These are phyloP conservation scores for Sprattus sprattus DNA, from an alignment of 2,113 vertebrate genomes.

Conservation along the genomic window DNA sequence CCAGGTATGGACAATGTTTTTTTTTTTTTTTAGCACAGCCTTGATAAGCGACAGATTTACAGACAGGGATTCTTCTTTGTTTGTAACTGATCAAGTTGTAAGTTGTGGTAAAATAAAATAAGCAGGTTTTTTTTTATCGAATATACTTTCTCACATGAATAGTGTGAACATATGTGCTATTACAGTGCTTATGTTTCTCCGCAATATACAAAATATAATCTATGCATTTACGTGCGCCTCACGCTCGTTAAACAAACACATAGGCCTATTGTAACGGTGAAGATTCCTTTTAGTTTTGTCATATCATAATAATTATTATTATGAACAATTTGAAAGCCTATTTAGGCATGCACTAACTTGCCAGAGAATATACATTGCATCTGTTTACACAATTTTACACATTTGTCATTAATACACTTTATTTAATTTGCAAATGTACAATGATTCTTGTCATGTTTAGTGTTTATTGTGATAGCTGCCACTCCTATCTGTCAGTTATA, in stretches of 20 bases:
- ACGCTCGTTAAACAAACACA: too few species aligned
- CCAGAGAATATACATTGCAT: constrained; percentile 11
- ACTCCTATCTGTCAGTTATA: constrained; percentile 25
- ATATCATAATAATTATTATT: background rate
- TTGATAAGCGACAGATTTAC: background rate
- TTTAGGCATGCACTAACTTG: background rate
- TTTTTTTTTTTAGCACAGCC: background rate
- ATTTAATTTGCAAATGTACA: background rate
- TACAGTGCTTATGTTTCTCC: background rate
- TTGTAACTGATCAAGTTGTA: background rate
- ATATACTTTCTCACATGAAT: background rate
- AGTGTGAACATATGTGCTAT: background rate
- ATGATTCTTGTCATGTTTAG: background rate
- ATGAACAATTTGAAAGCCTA: background rate
- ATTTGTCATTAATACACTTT: too few species aligned
- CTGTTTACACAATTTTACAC: background rate
- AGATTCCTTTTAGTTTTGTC: too few species aligned
- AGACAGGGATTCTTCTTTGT: background rate
- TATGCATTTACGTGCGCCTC: too few species aligned
- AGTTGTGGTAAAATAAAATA: background rate
- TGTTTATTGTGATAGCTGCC: background rate
- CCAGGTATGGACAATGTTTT: constrained; percentile 70
- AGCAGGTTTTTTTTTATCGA: background rate
- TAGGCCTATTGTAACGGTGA: background rate
- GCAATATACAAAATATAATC: background rate